A percentile compares a stretch with the other conserved stretches of the same genome.
Evolutionary conservation across 2,113 vertebrate species (phyloP).

Genomic region (Centropus unirufus): DNA sequence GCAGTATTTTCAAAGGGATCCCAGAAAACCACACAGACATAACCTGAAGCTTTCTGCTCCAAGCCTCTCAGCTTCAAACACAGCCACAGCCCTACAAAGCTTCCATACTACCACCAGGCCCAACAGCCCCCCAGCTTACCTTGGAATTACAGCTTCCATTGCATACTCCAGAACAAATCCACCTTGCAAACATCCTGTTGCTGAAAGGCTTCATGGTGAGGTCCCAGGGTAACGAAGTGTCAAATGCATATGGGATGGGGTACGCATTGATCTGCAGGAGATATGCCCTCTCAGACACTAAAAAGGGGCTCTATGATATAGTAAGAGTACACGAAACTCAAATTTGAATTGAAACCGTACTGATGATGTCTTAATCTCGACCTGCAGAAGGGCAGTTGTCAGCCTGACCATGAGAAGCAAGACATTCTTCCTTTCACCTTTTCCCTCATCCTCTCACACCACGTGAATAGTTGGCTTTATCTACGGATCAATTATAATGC

Average conservation of each 20-base stretch:
- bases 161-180: accelerated
- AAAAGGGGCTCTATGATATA: neutral
- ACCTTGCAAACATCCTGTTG: accelerated
- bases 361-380: neutral
- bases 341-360: neutral
- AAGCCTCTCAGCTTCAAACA: neutral
- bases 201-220: neutral
- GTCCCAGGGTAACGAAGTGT: neutral
- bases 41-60: neutral
- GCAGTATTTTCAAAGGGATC: neutral
- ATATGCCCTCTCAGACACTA: neutral
- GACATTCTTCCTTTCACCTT: neutral
- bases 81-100: neutral
- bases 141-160: neutral
- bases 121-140: accelerated
- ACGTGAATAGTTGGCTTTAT: neutral
- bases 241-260: too few relatives aligned
- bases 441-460: neutral
- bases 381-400: neutral
- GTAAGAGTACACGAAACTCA: neutral
- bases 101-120: accelerated
- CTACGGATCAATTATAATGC: neutral
- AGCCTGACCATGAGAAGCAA: neutral
- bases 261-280: neutral
- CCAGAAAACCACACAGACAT: neutral